Conservation (phyloP, 2,113 vertebrate genomes). For the Anarrhichthys ocellatus region DNA sequence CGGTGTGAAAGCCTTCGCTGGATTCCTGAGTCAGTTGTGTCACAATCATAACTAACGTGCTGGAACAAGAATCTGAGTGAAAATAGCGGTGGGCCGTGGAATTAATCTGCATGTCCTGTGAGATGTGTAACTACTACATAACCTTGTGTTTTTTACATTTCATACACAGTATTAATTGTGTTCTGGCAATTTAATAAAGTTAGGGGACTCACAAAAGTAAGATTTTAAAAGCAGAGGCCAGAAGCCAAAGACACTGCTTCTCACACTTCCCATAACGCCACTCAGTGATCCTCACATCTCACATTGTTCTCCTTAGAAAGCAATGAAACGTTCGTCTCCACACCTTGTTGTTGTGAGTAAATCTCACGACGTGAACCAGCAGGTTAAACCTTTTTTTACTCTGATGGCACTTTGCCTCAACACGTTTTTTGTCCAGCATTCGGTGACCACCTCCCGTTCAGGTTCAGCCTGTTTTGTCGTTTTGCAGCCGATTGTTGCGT, state of each 20-base stretch:
- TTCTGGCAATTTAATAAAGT: background rate
- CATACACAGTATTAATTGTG: background rate
- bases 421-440: slow-evolving; percentile 2
- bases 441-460: background rate
- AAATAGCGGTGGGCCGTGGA: too few relatives aligned
- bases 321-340: too few relatives aligned
- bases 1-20: background rate
- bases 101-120: background rate
- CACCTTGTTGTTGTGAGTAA: slow-evolving; percentile 3
- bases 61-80: slow-evolving; percentile 11
- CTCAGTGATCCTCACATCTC: background rate
- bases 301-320: background rate
- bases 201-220: background rate
- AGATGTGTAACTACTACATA: background rate
- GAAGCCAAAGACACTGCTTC: background rate
- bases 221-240: background rate
- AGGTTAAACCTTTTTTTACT: background rate
- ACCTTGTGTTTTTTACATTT: background rate
- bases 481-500: background rate
- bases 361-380: background rate
- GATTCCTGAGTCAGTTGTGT: slow-evolving; percentile 1
- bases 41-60: background rate
- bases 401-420: slow-evolving; percentile 3
- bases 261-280: background rate
- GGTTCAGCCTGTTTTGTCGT: slow-evolving; percentile 15